Conservation (phyloP, 2,888 invertebrate species). For the Ashinkailepas kermadecensis region DNA sequence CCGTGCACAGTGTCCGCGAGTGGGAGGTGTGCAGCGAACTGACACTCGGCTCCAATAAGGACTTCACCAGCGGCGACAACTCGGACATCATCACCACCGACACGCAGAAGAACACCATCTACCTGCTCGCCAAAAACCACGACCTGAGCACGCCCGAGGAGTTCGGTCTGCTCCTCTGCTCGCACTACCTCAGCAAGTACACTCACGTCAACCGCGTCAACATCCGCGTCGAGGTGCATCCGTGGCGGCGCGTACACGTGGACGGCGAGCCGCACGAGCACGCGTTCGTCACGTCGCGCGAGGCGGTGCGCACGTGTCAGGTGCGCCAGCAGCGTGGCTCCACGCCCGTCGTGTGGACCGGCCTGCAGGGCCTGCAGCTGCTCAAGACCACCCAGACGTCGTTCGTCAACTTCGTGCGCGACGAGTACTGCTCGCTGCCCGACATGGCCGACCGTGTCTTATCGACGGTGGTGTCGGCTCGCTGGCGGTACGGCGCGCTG, state of each 20-base stretch:
- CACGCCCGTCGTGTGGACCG: conserved; percentile 25
- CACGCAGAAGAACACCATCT: conserved; percentile 74
- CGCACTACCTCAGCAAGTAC: conserved; percentile 66
- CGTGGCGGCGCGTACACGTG: conserved; percentile 61
- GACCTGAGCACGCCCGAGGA: conserved; percentile 69
- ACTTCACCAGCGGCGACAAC: conserved; percentile 67
- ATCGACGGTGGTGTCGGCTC: conserved; percentile 65
- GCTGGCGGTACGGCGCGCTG: conserved; percentile 62
- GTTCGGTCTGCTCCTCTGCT: conserved; percentile 63
- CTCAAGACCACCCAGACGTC: conserved; percentile 74
- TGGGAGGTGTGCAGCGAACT: conserved; percentile 65
- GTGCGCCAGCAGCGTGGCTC: conserved; percentile 45
- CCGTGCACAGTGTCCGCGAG: conserved; percentile 61
- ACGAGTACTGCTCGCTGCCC: conserved; percentile 66
- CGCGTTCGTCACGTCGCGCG: conserved; percentile 64
- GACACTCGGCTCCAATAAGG: conserved; percentile 59
- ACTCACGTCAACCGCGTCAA: conserved; percentile 62
- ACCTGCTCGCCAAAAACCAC: conserved; percentile 65
- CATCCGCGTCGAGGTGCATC: conserved; percentile 63
- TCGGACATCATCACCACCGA: conserved; percentile 72
- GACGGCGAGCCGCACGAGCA: conserved; percentile 59
- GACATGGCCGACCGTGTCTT: conserved; percentile 69
- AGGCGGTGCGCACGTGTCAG: conserved; percentile 58
- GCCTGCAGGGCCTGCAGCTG: conserved; percentile 49
- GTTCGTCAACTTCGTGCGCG: conserved; percentile 68